These are phyloP conservation scores for Amblyopsis rosae DNA, from an alignment of 2,113 vertebrate genomes.

Conservation along the genomic window DNA sequence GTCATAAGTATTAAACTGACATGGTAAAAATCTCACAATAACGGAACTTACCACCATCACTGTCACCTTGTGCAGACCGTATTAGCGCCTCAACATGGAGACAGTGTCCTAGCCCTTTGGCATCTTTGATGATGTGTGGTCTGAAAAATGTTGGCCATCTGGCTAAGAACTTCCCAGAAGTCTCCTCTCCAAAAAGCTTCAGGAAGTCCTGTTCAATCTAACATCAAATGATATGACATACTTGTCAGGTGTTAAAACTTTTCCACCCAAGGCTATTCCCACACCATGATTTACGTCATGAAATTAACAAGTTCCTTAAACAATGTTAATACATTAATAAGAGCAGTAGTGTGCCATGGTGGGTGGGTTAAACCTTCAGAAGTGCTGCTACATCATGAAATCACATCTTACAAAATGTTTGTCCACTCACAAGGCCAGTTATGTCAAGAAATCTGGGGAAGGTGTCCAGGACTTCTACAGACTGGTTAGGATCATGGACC, in stretches of 20 bases:
- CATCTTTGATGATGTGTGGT: constrained; percentile 11
- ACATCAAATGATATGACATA: background rate
- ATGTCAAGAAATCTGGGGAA: constrained; percentile 5
- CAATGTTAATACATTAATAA: background rate
- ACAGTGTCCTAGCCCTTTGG: constrained; percentile 13
- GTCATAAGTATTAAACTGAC: background rate
- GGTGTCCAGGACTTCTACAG: constrained; percentile 1
- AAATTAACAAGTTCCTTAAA: too few species aligned
- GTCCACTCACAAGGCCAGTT: constrained; percentile 1
- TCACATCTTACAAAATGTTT: background rate
- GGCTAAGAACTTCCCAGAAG: constrained; percentile 20
- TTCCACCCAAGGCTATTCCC: too few species aligned
- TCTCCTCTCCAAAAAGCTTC: constrained; percentile 28
- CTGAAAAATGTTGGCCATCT: constrained; percentile 28
- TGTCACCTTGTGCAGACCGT: constrained; percentile 17
- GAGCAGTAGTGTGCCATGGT: too few species aligned
- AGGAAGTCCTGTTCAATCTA: constrained; percentile 28
- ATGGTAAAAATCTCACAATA: background rate
- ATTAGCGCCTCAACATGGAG: constrained; percentile 23
- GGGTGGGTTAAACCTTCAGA: too few species aligned
- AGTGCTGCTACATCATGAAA: too few species aligned
- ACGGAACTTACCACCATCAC: constrained; percentile 4
- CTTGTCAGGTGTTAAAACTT: too few species aligned
- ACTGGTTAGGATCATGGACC: background rate
- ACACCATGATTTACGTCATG: too few species aligned